Percentiles rank a stretch among this genome's conserved stretches.
Conservation (phyloP, 2,113 vertebrate species). For the Poeciliopsis turrubarensis region DNA sequence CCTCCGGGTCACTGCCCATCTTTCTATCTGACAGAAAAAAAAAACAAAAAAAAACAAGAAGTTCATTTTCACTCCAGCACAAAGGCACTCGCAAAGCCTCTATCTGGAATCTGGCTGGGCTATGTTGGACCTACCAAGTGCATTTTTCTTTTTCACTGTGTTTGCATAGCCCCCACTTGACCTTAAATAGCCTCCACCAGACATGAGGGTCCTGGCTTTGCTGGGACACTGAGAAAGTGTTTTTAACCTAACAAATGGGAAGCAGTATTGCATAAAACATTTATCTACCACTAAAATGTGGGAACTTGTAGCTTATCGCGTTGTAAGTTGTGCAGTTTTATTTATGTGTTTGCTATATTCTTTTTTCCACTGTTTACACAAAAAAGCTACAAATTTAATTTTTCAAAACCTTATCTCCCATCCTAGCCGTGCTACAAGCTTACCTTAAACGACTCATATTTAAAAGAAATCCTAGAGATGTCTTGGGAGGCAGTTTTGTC, state of each 20-base stretch:
- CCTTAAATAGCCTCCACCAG: conserved; percentile 41
- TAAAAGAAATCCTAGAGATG: not conserved
- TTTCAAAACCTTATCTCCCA: not conserved
- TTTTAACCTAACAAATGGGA: conserved; percentile 43
- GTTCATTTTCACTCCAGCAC: conserved; percentile 65
- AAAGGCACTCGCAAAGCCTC: conserved; percentile 70
- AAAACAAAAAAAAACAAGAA: conserved; percentile 73
- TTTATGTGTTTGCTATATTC: not conserved
- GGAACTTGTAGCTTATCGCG: conserved; percentile 8
- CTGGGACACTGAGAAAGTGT: conserved; percentile 15
- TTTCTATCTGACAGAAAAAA: conserved; percentile 70
- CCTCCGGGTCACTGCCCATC: conserved; percentile 71
- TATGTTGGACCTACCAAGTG: conserved; percentile 17
- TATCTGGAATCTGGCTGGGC: conserved; percentile 46
- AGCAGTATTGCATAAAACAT: conserved; percentile 5
- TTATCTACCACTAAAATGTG: conserved; percentile 5
- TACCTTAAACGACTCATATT: not conserved
- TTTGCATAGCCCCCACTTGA: conserved; percentile 64
- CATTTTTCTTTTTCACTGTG: conserved; percentile 34
- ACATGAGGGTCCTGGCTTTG: conserved; percentile 21
- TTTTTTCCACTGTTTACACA: not conserved
- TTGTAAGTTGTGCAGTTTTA: conserved; percentile 17
- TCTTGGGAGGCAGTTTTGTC: conserved; percentile 13
- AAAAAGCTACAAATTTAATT: not conserved
- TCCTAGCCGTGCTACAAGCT: not conserved